These are phyloP conservation scores for Pogonophryne albipinna DNA, from an alignment of 2,797 vertebrate species.

Conservation along the genomic window DNA sequence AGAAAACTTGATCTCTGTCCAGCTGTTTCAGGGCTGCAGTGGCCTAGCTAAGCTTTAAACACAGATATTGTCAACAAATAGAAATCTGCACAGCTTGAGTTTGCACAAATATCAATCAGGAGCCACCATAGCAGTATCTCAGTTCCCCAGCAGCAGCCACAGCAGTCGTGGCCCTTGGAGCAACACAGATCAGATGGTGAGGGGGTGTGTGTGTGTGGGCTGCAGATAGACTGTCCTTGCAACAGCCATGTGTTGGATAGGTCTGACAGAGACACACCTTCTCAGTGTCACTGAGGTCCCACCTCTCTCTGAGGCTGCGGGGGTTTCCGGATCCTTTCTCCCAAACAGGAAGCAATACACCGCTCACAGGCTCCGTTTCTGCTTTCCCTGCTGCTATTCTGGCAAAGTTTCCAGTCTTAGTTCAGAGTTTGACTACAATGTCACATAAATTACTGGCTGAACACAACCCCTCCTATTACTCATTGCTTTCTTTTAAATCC, in stretches of 20 bases:
- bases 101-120: slow-evolving; percentile 8
- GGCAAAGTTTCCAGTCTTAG: neutral
- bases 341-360: slow-evolving; percentile 43
- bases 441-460: neutral
- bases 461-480: too few relatives aligned
- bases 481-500: neutral
- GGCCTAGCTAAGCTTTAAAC: slow-evolving; percentile 33
- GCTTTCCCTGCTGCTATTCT: slow-evolving; percentile 11
- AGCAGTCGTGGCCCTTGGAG: neutral
- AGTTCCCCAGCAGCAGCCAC: neutral
- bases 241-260: slow-evolving; percentile 41
- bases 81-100: slow-evolving; percentile 29
- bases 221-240: slow-evolving; percentile 43
- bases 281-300: slow-evolving; percentile 35
- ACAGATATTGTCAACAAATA: slow-evolving; percentile 45
- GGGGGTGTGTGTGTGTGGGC: neutral
- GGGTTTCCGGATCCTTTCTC: slow-evolving; percentile 45
- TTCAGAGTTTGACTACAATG: neutral
- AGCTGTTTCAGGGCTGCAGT: slow-evolving; percentile 52
- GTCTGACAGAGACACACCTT: slow-evolving; percentile 42
- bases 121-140: neutral
- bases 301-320: slow-evolving; percentile 18
- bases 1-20: slow-evolving; percentile 55
- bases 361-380: slow-evolving; percentile 14
- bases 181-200: slow-evolving; percentile 27